Evolutionary conservation across 1,140 invertebrate genomes (phyloP), one percentile per base, ranked within the genome.

Genomic region (Formica exsecta): DNA sequence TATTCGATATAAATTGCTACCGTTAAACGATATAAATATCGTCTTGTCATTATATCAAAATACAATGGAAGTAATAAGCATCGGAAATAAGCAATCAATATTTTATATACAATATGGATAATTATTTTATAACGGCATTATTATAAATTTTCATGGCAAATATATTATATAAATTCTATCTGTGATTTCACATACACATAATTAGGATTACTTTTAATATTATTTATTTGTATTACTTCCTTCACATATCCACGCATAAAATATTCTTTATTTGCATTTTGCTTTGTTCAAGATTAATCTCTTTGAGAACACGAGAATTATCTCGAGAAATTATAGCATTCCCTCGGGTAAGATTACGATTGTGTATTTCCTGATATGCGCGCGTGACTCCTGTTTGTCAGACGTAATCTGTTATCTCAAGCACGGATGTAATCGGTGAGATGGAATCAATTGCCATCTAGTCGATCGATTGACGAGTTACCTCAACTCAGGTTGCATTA

Each of bases 381-480:
- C 66, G 68, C 68, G 73, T 44, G 68, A 83, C 19, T 73, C 68
- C 25, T 44, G 68, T 83, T 83, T 83, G 79, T 73, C 79, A 62
- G 68, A 83, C 8, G 25, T 74, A 83, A 83, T 74, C 68, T 70
- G 64, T 70, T 70, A 70, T 9, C 65, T 80, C 65, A 13, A 13
- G 41, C n/a, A 74, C 19, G 19, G 68, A 74, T 44, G 19, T 83
- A 83, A 83, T 83, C 68, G 54, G 54, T 61, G 68, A 73, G 38
- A 83, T 83, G 38, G 79, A 83, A 83, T 83, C 79, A 83, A 83
- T 83, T 83, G 79, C 79, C 68, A 83, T 61, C 68, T 61, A 83
- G 54, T 61, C 54, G 38, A 83, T 83, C 44, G 25, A 44, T 36
- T 74, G 66, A 83, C 32, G 66, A 83, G 68, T 73, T 74, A 74